Percentiles rank a stretch among this genome's conserved stretches.
phyloP scores from a whole-genome alignment of 2,113 vertebrate genomes.

The Nothocercus julius region DNA sequence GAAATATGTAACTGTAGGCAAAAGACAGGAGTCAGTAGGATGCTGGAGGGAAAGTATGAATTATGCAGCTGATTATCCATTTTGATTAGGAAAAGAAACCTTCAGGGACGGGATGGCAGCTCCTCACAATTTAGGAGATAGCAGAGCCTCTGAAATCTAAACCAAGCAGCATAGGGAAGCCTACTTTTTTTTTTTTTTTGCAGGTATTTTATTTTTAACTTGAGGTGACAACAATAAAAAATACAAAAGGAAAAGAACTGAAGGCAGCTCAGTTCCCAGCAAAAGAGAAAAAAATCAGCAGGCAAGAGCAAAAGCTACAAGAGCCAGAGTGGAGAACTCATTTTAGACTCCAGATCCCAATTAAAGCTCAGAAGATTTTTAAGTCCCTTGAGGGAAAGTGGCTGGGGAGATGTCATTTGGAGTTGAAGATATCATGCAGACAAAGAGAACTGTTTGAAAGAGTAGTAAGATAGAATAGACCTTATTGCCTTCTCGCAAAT shows the following conservation, averaged over 20 bases:
- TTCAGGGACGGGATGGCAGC: not conserved
- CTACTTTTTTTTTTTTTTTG: not conserved
- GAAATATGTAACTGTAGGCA: not conserved
- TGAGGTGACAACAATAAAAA: conserved; percentile 11
- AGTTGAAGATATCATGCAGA: conserved; percentile 12
- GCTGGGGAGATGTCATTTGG: not conserved
- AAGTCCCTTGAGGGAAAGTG: conserved; percentile 6
- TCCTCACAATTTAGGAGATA: not conserved
- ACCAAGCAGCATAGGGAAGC: not conserved
- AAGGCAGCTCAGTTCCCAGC: not conserved
- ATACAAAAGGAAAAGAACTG: not conserved
- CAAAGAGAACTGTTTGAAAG: not conserved
- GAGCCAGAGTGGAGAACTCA: not conserved
- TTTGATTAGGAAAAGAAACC: not conserved
- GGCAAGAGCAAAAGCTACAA: not conserved
- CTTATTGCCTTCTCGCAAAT: not conserved
- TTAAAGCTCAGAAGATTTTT: conserved; percentile 18
- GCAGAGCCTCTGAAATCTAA: not conserved
- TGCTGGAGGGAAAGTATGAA: not conserved
- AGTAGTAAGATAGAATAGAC: not conserved
- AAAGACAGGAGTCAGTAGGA: not conserved
- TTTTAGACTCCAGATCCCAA: conserved; percentile 35
- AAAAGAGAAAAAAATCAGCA: conserved; percentile 24
- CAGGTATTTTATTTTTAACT: conserved; percentile 27
- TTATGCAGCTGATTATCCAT: conserved; percentile 9